Percentiles rank a stretch among this genome's conserved stretches.
Conservation (phyloP, 2,113 vertebrate genomes). For the Nycticryphes semicollaris region DNA sequence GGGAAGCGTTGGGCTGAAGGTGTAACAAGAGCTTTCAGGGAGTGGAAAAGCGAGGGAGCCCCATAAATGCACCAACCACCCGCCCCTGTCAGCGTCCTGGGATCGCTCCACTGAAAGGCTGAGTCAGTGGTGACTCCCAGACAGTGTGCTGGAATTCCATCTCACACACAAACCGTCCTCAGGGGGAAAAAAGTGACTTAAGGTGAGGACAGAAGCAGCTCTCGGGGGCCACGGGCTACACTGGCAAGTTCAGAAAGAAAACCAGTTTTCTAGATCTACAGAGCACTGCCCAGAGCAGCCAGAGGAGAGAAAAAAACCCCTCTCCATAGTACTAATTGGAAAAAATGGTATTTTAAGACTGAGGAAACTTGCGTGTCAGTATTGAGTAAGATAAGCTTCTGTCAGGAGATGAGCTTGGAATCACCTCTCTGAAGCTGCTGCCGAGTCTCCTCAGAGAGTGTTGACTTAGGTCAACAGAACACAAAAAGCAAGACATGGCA, state of each 20-base stretch:
- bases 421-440: neutral
- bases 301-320: neutral
- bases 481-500: neutral
- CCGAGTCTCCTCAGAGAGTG: neutral
- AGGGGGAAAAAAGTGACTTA: neutral
- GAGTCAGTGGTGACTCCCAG: neutral
- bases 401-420: neutral
- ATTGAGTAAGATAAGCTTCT: neutral
- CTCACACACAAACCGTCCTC: neutral
- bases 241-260: neutral
- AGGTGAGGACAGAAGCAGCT: neutral
- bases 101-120: neutral
- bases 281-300: neutral
- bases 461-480: fast-evolving
- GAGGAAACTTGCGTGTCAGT: neutral
- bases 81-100: neutral
- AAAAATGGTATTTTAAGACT: neutral
- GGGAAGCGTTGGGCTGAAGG: slow-evolving; percentile 85
- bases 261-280: neutral
- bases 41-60: neutral
- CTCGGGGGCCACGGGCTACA: neutral
- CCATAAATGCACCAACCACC: no score
- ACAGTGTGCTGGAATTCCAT: no score
- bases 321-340: neutral
- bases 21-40: neutral